Base-by-base conservation (phyloP, 2,888 invertebrate species). In the Alviniconcha strummeri region DNA sequence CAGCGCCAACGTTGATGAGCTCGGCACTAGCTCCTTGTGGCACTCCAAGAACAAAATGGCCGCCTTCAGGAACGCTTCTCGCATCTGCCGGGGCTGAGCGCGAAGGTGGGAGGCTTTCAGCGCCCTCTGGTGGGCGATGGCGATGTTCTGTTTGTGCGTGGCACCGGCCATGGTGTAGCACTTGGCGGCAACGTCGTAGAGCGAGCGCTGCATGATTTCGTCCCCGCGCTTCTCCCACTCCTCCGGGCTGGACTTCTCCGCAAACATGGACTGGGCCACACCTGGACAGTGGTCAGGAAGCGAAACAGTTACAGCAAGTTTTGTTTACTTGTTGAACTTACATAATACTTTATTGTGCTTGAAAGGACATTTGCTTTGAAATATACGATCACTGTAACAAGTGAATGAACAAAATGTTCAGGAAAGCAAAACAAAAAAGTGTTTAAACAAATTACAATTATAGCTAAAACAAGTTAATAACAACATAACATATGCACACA, bases 171-270 rank as follows among this genome's bases (percentile, higher is more conserved):
- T 87, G 7, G 81, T 79, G 84, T 89, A 92, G 82, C 92, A 92
- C 83, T 91, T 92, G 36, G 91, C 91, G 9, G 92, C 92, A 8
- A 91, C 89, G 19, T 87, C 86, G 83, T 90, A 92, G 84, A 91
- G 85, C 4, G 86, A 87, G 52, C 89, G 89, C 36, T 86, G 86
- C 89, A 89, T 90, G 84, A 91, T 90, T 15, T 90, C 78, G 15
- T 91, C 90, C 3, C 91, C 92, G 52, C 90, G 84, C 72, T 87
- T 85, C 71, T 88, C 81, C 92, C 92, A 92, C 82, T 91, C 90
- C 4, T 86, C 86, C 5, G 81, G 54, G 17, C 85, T 89, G 8
- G 92, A 92, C 64, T 88, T 88, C 84, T 90, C 89, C 0, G 91
- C 91, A 88, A 92, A 91, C 84, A 90, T 87, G 19, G 81, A 81